Conservation (phyloP, 2,113 vertebrate species). For the Zeus faber region DNA sequence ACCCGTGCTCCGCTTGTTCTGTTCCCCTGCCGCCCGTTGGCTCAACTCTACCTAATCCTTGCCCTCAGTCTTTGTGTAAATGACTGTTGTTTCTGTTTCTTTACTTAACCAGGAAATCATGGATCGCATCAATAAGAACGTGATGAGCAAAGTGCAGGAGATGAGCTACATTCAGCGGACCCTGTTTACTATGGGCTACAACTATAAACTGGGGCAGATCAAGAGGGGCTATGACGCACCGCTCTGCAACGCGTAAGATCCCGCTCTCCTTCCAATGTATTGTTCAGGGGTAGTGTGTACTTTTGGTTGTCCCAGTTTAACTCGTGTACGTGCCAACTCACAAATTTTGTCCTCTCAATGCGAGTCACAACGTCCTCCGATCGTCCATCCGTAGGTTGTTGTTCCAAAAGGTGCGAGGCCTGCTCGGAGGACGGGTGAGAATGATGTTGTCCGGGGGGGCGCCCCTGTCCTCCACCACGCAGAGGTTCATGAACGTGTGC, state of each 20-base stretch:
- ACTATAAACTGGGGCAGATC: slow-evolving; percentile 94
- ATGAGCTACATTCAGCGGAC: slow-evolving; percentile 91
- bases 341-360: neutral
- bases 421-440: slow-evolving; percentile 88
- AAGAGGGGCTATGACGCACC: slow-evolving; percentile 93
- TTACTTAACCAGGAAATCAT: slow-evolving; percentile 87
- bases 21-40: neutral
- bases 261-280: neutral
- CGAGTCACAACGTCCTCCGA: neutral
- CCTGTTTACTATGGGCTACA: slow-evolving; percentile 91
- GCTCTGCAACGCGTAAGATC: slow-evolving; percentile 89
- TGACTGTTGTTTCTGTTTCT: neutral
- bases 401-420: slow-evolving; percentile 87
- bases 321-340: no score
- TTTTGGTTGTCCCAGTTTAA: no score
- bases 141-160: slow-evolving; percentile 97
- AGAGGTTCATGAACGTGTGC: slow-evolving; percentile 96
- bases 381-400: slow-evolving; percentile 74
- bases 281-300: no score
- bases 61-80: neutral
- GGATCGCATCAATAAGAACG: slow-evolving; percentile 97
- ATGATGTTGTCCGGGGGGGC: slow-evolving; percentile 96
- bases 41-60: no score
- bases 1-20: neutral
- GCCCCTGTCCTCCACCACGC: slow-evolving; percentile 88